Conservation (phyloP, 2,888 invertebrate genomes). For the Meliscaeva auricollis region DNA sequence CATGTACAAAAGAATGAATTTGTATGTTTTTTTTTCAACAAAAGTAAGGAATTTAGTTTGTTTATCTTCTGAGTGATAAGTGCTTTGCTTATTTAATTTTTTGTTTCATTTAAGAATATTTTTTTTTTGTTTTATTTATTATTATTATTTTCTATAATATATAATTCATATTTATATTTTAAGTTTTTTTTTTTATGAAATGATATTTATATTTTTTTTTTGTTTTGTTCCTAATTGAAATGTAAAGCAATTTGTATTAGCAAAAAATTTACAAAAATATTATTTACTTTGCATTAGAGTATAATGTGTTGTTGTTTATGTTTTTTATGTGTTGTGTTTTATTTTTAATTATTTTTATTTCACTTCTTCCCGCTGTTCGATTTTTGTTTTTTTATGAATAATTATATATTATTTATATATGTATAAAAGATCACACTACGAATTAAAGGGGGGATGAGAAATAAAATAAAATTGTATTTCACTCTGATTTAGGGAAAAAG, state of each 20-base stretch:
- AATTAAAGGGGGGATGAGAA: slow-evolving; percentile 46
- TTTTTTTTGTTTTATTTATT: slow-evolving; percentile 19
- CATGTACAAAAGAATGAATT: slow-evolving; percentile 62
- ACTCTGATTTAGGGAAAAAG: slow-evolving; percentile 31
- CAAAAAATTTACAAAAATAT: slow-evolving; percentile 77
- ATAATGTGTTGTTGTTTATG: slow-evolving; percentile 46
- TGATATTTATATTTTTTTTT: slow-evolving; percentile 59
- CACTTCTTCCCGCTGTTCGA: slow-evolving; percentile 50
- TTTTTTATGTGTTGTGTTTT: slow-evolving; percentile 34
- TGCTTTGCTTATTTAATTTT: slow-evolving; percentile 59
- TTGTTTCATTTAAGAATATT: slow-evolving; percentile 42
- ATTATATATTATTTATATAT: slow-evolving; percentile 66
- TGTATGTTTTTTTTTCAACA: slow-evolving; percentile 48
- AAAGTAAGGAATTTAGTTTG: slow-evolving; percentile 68
- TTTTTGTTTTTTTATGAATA: slow-evolving; percentile 65
- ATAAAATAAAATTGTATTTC: slow-evolving; percentile 58
- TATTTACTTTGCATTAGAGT: slow-evolving; percentile 74
- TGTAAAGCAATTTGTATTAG: slow-evolving; percentile 76
- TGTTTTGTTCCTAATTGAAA: slow-evolving; percentile 74
- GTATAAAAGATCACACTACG: slow-evolving; percentile 72
- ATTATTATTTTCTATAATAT: slow-evolving; percentile 58
- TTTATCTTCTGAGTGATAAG: slow-evolving; percentile 63
- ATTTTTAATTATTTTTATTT: slow-evolving; percentile 31
- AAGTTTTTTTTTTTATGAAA: slow-evolving; percentile 70
- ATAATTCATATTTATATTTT: slow-evolving; percentile 63